Conservation (phyloP, 2,113 vertebrate species). For the Dromiciops gliroides region DNA sequence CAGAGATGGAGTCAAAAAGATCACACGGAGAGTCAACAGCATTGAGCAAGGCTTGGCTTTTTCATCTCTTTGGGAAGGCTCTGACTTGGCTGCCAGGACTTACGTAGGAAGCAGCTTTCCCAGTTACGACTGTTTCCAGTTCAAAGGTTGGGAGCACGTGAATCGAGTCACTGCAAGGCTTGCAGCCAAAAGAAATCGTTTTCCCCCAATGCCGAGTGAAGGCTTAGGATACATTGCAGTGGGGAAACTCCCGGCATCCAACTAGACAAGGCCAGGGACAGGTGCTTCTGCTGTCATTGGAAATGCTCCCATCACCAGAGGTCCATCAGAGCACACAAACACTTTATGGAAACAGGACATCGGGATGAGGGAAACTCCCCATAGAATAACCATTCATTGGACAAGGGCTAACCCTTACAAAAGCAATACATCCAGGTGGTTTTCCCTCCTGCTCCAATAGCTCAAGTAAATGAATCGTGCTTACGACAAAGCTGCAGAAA, state of each 20-base stretch:
- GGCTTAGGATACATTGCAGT: not conserved
- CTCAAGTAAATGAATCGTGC: not conserved
- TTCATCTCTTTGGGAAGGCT: conserved; percentile 30
- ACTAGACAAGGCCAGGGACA: not conserved
- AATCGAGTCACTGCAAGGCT: conserved; percentile 51
- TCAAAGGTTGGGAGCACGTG: conserved; percentile 47
- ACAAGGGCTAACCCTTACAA: not conserved
- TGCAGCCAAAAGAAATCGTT: conserved; percentile 14
- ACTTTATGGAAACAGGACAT: not conserved
- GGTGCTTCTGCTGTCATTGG: not conserved
- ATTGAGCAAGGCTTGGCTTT: conserved; percentile 47
- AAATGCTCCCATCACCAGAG: not conserved
- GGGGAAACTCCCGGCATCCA: not conserved
- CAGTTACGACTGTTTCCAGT: conserved; percentile 3
- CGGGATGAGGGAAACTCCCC: not conserved
- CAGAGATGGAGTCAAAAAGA: conserved; percentile 82
- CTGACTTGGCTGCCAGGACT: not conserved
- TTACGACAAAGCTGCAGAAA: not conserved
- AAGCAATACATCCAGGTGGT: not conserved
- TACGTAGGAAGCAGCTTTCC: conserved; percentile 37
- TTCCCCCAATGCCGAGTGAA: conserved; percentile 28
- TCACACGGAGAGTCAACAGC: conserved; percentile 81
- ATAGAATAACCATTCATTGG: not conserved
- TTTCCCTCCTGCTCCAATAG: fast-evolving
- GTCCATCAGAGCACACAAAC: not conserved